Conservation (phyloP, 2,888 invertebrate genomes). For the Drosophila pseudotakahashii region DNA sequence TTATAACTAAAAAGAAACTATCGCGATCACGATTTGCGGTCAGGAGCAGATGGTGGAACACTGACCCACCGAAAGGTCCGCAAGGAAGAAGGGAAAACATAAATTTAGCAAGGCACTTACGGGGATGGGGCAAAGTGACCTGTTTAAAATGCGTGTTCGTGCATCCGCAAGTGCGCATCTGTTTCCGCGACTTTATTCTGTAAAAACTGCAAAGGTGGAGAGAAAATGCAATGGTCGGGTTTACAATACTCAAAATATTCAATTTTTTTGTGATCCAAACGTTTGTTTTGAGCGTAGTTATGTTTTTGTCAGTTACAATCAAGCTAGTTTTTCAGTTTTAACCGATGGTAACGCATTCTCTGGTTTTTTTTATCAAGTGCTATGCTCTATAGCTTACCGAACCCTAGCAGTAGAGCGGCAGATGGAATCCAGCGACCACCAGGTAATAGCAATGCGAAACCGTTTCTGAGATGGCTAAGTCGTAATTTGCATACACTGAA, state of each 20-base stretch:
- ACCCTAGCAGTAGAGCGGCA: slow-evolving; percentile 1
- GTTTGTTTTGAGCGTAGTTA: not conserved
- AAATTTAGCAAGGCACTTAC: slow-evolving; percentile 29
- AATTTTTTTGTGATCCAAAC: not conserved
- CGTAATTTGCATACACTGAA: slow-evolving; percentile 1
- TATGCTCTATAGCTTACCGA: not conserved
- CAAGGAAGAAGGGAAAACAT: slow-evolving; percentile 23
- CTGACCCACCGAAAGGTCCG: slow-evolving; percentile 51
- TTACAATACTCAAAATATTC: not conserved
- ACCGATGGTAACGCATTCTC: not conserved
- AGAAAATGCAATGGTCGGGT: not conserved
- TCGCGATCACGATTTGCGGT: slow-evolving; percentile 47
- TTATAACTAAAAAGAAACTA: slow-evolving; percentile 2
- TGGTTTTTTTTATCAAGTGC: not conserved
- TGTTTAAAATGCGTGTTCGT: not conserved
- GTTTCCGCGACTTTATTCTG: slow-evolving; percentile 15
- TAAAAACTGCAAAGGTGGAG: not conserved
- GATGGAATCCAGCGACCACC: slow-evolving; percentile 14
- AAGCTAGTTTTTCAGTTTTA: not conserved
- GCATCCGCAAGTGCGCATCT: slow-evolving; percentile 14
- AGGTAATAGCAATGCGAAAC: slow-evolving; percentile 3
- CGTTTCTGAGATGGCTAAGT: not conserved
- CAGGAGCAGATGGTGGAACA: slow-evolving; percentile 65
- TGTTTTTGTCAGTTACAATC: not conserved
- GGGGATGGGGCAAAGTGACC: not conserved